These are phyloP conservation scores for Actenoides lindsayi DNA, from an alignment of 2,113 vertebrate genomes.

Conservation along the genomic window DNA sequence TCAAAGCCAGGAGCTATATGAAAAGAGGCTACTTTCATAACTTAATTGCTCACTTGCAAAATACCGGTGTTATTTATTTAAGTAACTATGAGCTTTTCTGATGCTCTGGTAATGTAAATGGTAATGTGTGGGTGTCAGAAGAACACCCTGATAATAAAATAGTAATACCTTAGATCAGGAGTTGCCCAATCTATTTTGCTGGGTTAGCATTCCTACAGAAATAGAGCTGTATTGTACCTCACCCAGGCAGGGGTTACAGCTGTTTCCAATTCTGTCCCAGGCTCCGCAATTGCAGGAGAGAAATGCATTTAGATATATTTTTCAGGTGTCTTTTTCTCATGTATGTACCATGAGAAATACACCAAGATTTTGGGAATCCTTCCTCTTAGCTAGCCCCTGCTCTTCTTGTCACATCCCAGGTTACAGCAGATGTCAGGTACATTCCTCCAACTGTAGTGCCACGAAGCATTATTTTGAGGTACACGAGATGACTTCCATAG, in stretches of 20 bases:
- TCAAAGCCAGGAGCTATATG: not conserved
- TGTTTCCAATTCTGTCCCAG: not conserved
- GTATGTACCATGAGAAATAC: not conserved
- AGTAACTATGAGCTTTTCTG: not conserved
- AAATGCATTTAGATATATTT: not conserved
- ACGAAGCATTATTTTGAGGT: not conserved
- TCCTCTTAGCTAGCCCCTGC: not conserved
- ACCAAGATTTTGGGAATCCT: not conserved
- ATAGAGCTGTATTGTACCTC: not conserved
- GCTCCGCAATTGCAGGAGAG: not conserved
- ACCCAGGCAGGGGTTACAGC: not conserved
- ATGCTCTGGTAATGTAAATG: not conserved
- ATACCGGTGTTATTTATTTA: not conserved
- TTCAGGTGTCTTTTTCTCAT: not conserved
- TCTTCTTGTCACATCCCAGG: not conserved
- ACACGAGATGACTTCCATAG: not conserved
- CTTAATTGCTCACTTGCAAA: constrained; percentile 8
- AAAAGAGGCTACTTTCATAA: not conserved
- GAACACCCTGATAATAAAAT: not conserved
- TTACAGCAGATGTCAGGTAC: not conserved
- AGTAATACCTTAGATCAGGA: not conserved
- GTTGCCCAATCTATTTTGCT: not conserved
- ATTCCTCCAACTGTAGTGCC: not conserved
- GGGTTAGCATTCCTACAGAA: not conserved
- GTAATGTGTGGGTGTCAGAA: not conserved